phyloP scores from a whole-genome alignment of 2,888 invertebrate species.

The Nephrotoma guestfalica region DNA sequence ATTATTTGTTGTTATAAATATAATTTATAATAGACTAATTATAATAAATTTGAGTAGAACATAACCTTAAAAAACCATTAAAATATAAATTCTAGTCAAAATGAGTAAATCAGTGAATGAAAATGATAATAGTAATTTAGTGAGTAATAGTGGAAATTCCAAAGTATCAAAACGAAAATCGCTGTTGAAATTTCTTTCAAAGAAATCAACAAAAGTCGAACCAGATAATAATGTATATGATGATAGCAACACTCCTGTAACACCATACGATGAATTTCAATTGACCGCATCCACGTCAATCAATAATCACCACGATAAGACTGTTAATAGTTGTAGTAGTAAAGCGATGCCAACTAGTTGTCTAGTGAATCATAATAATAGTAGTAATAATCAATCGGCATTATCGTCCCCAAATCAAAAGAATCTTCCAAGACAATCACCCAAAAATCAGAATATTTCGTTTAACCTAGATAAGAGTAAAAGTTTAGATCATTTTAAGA shows the following conservation, averaged over 20 bases:
- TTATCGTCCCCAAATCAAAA: constrained; percentile 23
- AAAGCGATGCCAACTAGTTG: constrained; percentile 32
- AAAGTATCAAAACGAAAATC: not conserved
- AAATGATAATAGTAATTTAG: not conserved
- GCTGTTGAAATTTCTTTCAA: not conserved
- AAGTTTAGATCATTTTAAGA: not conserved
- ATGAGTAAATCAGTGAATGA: not conserved
- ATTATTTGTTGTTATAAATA: not conserved
- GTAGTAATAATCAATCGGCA: not conserved
- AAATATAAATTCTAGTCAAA: not conserved
- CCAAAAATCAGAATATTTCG: constrained; percentile 18
- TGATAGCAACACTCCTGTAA: not conserved
- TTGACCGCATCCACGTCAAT: not conserved
- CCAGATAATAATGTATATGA: not conserved
- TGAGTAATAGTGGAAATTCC: not conserved
- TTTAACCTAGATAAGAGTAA: not conserved
- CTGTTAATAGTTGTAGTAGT: constrained; percentile 24
- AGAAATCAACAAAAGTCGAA: not conserved
- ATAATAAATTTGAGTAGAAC: not conserved
- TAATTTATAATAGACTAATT: not conserved
- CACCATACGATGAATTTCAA: not conserved
- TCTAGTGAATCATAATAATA: constrained; percentile 24
- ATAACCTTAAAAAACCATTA: not conserved
- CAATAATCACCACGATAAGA: not conserved
- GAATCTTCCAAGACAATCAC: constrained; percentile 14